phyloP scores from a whole-genome alignment of 2,888 invertebrate species.

The Alcis repandata region DNA sequence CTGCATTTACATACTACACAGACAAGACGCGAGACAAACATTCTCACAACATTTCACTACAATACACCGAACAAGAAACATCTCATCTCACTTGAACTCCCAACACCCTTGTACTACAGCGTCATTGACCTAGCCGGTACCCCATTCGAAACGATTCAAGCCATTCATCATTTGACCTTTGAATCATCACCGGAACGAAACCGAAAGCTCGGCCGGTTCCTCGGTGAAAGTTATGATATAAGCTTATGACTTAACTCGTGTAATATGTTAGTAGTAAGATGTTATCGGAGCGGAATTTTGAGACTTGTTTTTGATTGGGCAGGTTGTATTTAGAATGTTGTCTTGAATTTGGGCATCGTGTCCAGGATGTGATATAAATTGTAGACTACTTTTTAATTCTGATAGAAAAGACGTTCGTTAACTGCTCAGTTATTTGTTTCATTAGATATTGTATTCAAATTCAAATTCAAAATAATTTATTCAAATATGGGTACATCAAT shows the following conservation, averaged over 20 bases:
- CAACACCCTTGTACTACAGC: constrained; percentile 1
- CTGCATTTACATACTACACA: no score
- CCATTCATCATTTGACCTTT: constrained; percentile 32
- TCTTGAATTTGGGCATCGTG: background rate
- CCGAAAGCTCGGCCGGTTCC: constrained; percentile 32
- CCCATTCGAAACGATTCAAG: background rate
- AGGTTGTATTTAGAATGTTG: constrained; percentile 16
- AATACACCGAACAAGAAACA: no score
- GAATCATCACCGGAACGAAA: constrained; percentile 28
- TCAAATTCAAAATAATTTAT: no score
- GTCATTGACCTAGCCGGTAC: constrained; percentile 32
- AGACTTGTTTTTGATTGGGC: constrained; percentile 14
- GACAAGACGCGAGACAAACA: no score
- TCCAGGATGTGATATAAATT: constrained; percentile 7
- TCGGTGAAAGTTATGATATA: constrained; percentile 38
- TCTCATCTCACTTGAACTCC: background rate
- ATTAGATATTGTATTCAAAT: no score
- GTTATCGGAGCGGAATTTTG: constrained; percentile 35
- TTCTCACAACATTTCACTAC: no score
- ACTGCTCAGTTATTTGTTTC: no score
- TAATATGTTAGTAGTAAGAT: constrained; percentile 29
- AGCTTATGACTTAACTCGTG: constrained; percentile 41
- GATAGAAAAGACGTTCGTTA: no score
- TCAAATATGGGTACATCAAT: no score
- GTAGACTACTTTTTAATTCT: background rate